Evolutionary conservation across 2,888 invertebrate species (phyloP).

Genomic region (Colostygia pectinataria): DNA sequence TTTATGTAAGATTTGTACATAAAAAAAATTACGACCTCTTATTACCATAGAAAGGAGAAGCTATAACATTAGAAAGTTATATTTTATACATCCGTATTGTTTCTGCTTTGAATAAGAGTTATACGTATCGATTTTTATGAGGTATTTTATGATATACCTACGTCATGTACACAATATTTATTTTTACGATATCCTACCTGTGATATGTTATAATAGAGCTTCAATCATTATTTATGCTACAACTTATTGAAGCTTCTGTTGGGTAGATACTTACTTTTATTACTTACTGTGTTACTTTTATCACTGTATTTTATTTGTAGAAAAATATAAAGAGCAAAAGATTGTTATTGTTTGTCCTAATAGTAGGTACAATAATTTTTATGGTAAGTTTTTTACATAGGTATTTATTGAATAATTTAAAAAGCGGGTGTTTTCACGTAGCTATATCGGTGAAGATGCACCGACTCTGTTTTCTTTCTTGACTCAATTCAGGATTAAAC

Average conservation of each 20-base stretch:
- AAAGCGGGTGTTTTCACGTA: too few relatives aligned
- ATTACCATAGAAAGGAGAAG: conserved; percentile 64
- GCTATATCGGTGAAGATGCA: too few relatives aligned
- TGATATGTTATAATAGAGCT: conserved; percentile 11
- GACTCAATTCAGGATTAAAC: too few relatives aligned
- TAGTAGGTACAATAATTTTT: too few relatives aligned
- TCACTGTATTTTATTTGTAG: too few relatives aligned
- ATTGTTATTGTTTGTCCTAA: conserved; percentile 6
- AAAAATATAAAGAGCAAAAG: too few relatives aligned
- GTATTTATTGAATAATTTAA: too few relatives aligned
- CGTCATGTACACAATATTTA: conserved; percentile 28
- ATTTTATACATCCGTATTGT: conserved; percentile 55
- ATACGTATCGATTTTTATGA: conserved; percentile 49
- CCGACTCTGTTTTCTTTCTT: too few relatives aligned
- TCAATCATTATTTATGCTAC: conserved; percentile 16
- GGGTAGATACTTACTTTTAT: too few relatives aligned
- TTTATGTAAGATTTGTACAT: conserved; percentile 50
- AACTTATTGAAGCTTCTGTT: too few relatives aligned
- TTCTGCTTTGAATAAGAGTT: conserved; percentile 53
- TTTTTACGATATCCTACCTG: conserved; percentile 34
- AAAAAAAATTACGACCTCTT: conserved; percentile 58
- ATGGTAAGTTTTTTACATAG: too few relatives aligned
- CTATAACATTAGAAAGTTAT: conserved; percentile 57
- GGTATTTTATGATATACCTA: conserved; percentile 41
- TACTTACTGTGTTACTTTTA: too few relatives aligned